phyloP scores from a whole-genome alignment of 2,888 invertebrate genomes.

The Drosophila birchii region DNA sequence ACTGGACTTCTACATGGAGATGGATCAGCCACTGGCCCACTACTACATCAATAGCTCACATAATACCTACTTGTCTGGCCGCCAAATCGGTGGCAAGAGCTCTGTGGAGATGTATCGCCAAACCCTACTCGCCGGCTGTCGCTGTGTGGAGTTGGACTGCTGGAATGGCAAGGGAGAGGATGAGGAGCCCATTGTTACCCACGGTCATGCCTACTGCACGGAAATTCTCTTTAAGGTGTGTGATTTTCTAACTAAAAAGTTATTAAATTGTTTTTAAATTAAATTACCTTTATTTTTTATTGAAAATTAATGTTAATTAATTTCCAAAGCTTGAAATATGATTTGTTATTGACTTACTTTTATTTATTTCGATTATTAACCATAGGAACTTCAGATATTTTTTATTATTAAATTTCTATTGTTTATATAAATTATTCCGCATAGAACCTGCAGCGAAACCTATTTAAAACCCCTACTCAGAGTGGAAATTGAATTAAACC shows the following conservation, averaged over 20 bases:
- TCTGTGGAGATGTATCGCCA: constrained; percentile 99
- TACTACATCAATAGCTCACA: constrained; percentile 99
- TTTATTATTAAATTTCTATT: neutral
- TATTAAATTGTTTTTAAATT: neutral
- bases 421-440: neutral
- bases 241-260: neutral
- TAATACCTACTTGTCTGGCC: constrained; percentile 96
- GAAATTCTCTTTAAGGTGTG: constrained; percentile 96
- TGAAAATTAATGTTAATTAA: no score
- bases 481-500: neutral
- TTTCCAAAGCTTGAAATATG: neutral
- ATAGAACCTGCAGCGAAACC: neutral
- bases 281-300: neutral
- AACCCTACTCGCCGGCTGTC: constrained; percentile 97
- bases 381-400: no score
- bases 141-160: constrained; percentile 98
- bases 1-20: constrained; percentile 98
- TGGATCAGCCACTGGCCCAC: constrained; percentile 99
- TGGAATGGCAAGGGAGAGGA: constrained; percentile 99
- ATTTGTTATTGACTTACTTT: neutral
- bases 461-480: neutral
- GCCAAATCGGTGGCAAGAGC: constrained; percentile 99
- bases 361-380: neutral
- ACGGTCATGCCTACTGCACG: constrained; percentile 99
- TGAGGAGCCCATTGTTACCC: constrained; percentile 99